These are phyloP conservation scores for Hestina assimilis DNA, from an alignment of 1,140 invertebrate species.

Conservation along the genomic window DNA sequence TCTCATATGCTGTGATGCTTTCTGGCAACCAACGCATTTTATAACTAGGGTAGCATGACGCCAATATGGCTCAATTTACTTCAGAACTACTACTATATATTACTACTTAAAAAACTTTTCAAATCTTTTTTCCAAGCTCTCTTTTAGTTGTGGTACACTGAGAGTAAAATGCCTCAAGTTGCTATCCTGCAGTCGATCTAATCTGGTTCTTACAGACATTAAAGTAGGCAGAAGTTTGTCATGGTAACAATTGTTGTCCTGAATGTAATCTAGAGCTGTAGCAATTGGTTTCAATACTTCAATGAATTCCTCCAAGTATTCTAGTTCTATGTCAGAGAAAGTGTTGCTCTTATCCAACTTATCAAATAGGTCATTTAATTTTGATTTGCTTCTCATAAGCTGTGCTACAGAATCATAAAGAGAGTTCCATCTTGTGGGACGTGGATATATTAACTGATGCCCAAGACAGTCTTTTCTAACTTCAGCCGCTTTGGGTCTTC, in stretches of 20 bases:
- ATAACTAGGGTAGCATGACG: neutral
- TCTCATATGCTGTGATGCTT: neutral
- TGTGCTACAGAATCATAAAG: neutral
- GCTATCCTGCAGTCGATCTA: neutral
- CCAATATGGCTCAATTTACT: neutral
- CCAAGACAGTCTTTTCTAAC: constrained; percentile 2
- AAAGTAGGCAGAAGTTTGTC: neutral
- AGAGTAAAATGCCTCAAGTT: neutral
- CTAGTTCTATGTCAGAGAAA: neutral
- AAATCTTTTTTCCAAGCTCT: neutral
- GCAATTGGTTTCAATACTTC: neutral
- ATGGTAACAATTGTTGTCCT: neutral
- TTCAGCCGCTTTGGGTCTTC: constrained; percentile 7
- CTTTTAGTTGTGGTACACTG: neutral
- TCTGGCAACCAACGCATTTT: neutral
- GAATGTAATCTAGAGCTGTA: constrained; percentile 3
- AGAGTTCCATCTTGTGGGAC: constrained; percentile 7
- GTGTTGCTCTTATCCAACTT: constrained; percentile 3
- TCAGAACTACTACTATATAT: too few species aligned
- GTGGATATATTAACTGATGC: neutral
- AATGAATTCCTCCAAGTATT: neutral
- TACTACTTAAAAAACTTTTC: neutral
- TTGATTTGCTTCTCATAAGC: neutral
- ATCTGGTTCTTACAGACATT: constrained; percentile 2
- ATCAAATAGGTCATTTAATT: constrained; percentile 6